phyloP scores from a whole-genome alignment of 2,113 vertebrate species.

The Pyrgilauda ruficollis region DNA sequence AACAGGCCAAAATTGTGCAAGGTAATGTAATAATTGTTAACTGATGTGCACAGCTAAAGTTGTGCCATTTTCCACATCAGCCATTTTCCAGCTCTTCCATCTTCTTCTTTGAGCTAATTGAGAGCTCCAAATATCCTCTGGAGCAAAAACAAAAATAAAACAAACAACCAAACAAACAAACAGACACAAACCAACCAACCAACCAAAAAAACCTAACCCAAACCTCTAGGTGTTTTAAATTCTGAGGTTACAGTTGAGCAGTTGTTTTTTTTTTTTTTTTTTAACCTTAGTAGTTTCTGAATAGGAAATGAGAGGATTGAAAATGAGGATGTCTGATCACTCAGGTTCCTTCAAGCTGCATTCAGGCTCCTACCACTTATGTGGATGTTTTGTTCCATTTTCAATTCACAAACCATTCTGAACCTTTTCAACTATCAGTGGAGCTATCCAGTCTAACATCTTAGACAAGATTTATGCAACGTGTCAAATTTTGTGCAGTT shows the following conservation, averaged over 20 bases:
- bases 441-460: not conserved
- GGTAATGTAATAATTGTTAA: not conserved
- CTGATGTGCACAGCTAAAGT: accelerated
- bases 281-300: not conserved
- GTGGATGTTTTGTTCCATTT: not conserved
- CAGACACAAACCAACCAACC: not conserved
- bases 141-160: not conserved
- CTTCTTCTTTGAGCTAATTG: not conserved
- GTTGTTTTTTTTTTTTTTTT: not conserved
- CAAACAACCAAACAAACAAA: not conserved
- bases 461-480: not conserved
- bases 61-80: too few species aligned
- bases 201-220: not conserved
- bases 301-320: not conserved
- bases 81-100: not conserved
- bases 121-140: not conserved
- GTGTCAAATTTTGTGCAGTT: not conserved
- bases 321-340: not conserved
- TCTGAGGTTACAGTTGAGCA: not conserved
- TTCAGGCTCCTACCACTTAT: not conserved
- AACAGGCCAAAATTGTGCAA: not conserved
- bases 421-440: not conserved
- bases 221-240: accelerated
- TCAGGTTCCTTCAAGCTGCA: not conserved
- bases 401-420: not conserved